phyloP scores from a whole-genome alignment of 30 jellyfish, hydroid and myxozoan species.

The Aurelia coerulea region DNA sequence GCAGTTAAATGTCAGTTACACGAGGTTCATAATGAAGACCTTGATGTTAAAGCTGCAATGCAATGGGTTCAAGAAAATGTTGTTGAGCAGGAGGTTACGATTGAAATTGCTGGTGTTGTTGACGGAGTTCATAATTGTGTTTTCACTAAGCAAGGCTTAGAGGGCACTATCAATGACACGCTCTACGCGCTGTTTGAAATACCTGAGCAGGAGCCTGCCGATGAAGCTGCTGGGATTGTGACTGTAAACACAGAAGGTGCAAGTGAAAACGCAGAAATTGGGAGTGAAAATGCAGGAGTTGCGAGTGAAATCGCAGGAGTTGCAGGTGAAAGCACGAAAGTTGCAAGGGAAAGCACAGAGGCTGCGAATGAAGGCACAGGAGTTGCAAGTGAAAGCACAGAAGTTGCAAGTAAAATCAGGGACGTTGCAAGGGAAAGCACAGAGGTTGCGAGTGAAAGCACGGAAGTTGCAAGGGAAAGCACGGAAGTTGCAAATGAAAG shows the following conservation, averaged over 20 bases:
- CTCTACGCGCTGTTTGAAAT: slow-evolving; percentile 60
- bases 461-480: neutral
- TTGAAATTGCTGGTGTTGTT: slow-evolving; percentile 50
- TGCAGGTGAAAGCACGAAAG: neutral
- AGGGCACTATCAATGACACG: slow-evolving; percentile 64
- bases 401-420: neutral
- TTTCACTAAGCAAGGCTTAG: slow-evolving; percentile 30
- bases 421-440: neutral
- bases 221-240: neutral
- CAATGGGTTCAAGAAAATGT: slow-evolving; percentile 62
- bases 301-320: neutral
- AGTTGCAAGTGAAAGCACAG: neutral
- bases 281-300: neutral
- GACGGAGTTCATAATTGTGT: slow-evolving; percentile 36
- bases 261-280: neutral
- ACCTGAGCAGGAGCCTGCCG: slow-evolving; percentile 14
- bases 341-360: neutral
- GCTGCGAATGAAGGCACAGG: neutral
- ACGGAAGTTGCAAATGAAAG: neutral
- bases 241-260: neutral
- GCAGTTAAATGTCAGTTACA: slow-evolving; percentile 50
- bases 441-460: neutral
- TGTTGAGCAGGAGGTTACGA: slow-evolving; percentile 45
- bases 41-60: slow-evolving; percentile 39
- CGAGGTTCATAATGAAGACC: slow-evolving; percentile 67